Evolutionary conservation across 1,140 invertebrate species (phyloP), one percentile per base, ranked within the genome.

Genomic region (Nephotettix cincticeps): DNA sequence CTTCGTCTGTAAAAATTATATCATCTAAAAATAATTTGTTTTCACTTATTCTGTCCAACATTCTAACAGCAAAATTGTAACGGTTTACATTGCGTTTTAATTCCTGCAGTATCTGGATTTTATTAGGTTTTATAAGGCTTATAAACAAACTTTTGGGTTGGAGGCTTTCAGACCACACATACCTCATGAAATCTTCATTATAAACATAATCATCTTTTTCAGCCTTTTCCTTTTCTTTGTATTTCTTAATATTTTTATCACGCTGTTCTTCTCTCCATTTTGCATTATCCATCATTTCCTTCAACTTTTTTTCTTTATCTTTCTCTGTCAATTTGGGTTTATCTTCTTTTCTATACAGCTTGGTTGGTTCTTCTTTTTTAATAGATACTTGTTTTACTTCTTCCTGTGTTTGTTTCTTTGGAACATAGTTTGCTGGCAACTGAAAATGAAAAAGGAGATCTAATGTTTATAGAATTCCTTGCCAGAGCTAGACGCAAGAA

Each of bases 221-320:
- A 65, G 82, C 84, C 28, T 84, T 83, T 36, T 89, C 86, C 72
- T 88, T 85, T 75, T 89, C 86, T 4, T 83, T 83, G 77, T 92
- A 89, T 32, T 83, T 82, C 74, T 84, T 86, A 0, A 93, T 84
- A 75, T 87, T 89, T 74, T 83, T 83, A 47, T 83, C 82, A 68
- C 91, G 80, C 76, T 91, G 86, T 71, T 87, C 86, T 68, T 94
- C 90, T 9, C 91, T 82, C 85, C 87, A 87, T 69, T 83, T 82
- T 0, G 91, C 93, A 83, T 95, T 91, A 28, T 84, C 80, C 84
- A 92, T 90, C 95, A 97, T 97, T 82, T 94, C 93, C 61, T 85
- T 83, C 70, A 92, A 80, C 68, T 84, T 83, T 54, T 82, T 83
- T 77, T 93, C 88, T 73, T 89, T 90, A 79, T 96, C 93, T 73